Percentiles rank a stretch among this genome's conserved stretches.
Conservation (phyloP, 2,888 invertebrate species). For the Apantesis nais region DNA sequence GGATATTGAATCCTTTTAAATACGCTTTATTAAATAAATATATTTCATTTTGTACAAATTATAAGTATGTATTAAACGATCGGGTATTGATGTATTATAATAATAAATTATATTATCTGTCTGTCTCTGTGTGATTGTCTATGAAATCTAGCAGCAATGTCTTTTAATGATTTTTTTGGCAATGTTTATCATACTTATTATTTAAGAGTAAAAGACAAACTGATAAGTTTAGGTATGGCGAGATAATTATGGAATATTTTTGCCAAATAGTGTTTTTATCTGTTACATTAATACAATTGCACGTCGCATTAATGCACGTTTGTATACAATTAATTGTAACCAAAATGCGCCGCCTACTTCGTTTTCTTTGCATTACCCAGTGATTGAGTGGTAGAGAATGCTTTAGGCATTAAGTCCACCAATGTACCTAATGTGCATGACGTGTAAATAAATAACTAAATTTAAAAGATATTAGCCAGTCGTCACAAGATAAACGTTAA, state of each 20-base stretch:
- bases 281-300: background rate
- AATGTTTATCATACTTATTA: background rate
- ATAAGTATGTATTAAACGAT: slow-evolving; percentile 42
- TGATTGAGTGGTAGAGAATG: too few relatives aligned
- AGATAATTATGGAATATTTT: background rate
- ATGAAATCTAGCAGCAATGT: background rate
- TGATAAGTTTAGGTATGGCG: background rate
- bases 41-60: slow-evolving; percentile 61
- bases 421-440: too few relatives aligned
- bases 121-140: slow-evolving; percentile 20
- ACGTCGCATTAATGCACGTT: too few relatives aligned
- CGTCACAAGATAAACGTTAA: background rate
- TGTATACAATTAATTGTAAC: too few relatives aligned
- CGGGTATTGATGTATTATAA: slow-evolving; percentile 41
- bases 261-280: background rate
- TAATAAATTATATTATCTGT: slow-evolving; percentile 34
- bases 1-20: slow-evolving; percentile 55
- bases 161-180: background rate
- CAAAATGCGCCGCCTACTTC: too few relatives aligned
- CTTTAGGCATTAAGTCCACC: too few relatives aligned
- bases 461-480: background rate
- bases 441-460: too few relatives aligned
- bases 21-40: slow-evolving; percentile 64
- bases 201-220: background rate
- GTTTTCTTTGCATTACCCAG: too few relatives aligned